Evolutionary conservation across 1,140 invertebrate genomes (phyloP).

Genomic region (Saccostrea glomerata): DNA sequence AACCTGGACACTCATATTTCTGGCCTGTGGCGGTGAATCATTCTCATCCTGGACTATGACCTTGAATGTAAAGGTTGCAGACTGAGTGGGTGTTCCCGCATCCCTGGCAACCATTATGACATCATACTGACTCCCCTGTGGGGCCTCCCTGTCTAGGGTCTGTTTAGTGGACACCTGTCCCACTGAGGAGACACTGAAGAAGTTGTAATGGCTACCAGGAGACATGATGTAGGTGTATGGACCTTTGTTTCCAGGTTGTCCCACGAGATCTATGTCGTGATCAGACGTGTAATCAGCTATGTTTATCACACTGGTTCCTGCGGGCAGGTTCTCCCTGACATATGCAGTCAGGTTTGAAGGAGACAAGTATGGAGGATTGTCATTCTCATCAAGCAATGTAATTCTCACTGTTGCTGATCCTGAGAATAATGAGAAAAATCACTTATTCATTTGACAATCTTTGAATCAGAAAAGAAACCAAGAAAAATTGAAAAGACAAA

Average conservation of each 20-base stretch:
- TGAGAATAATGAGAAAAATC: constrained; percentile 50
- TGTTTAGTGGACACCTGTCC: constrained; percentile 89
- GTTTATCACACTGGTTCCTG: constrained; percentile 90
- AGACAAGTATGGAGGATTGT: constrained; percentile 93
- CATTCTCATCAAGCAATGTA: constrained; percentile 91
- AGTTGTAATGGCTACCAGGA: constrained; percentile 81
- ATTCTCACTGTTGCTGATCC: constrained; percentile 91
- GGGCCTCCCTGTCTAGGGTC: constrained; percentile 90
- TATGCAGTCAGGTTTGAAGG: constrained; percentile 88
- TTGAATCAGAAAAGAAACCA: neutral
- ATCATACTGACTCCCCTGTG: constrained; percentile 81
- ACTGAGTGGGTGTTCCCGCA: constrained; percentile 88
- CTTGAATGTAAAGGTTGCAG: constrained; percentile 89
- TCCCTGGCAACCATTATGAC: constrained; percentile 92
- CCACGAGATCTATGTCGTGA: constrained; percentile 92
- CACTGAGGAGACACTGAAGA: constrained; percentile 88
- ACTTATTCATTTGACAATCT: neutral
- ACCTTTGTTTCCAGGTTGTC: constrained; percentile 91
- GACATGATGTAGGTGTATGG: constrained; percentile 89
- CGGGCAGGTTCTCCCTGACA: constrained; percentile 92
- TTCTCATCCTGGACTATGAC: constrained; percentile 93
- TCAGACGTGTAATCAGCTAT: constrained; percentile 87
- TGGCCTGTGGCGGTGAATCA: constrained; percentile 91
- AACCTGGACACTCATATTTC: constrained; percentile 90
- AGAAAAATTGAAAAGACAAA: neutral